Conservation (phyloP, 2,888 invertebrate species). For the Amiota minor region DNA sequence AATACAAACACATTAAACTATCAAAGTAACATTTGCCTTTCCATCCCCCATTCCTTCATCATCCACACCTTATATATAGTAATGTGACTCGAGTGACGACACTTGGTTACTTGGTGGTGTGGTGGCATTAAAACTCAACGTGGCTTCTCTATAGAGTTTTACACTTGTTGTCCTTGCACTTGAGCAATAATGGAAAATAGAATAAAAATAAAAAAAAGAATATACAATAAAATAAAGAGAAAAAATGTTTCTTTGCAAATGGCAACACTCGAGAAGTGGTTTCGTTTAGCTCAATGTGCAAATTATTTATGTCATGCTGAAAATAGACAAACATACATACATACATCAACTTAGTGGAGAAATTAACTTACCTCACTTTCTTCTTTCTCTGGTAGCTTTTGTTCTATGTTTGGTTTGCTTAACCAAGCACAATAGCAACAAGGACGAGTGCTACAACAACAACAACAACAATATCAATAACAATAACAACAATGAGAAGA, state of each 20-base stretch:
- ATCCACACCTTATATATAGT: too few relatives aligned
- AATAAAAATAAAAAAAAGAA: background rate
- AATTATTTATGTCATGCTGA: slow-evolving; percentile 61
- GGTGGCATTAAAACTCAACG: slow-evolving; percentile 6
- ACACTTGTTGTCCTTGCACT: slow-evolving; percentile 56
- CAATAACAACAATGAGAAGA: slow-evolving; percentile 35
- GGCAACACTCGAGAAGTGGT: slow-evolving; percentile 15
- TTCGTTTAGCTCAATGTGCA: slow-evolving; percentile 45
- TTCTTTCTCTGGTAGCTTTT: background rate
- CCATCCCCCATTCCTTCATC: background rate
- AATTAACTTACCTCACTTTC: too few relatives aligned
- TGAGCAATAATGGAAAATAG: slow-evolving; percentile 48
- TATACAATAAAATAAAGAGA: background rate
- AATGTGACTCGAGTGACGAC: background rate
- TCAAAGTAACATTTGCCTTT: slow-evolving; percentile 16
- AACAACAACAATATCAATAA: slow-evolving; percentile 46
- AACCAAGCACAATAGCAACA: slow-evolving; percentile 26
- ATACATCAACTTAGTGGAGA: background rate
- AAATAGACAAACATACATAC: background rate
- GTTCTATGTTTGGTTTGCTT: background rate
- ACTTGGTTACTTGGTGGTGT: background rate
- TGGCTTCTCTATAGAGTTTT: slow-evolving; percentile 13
- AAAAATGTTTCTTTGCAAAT: slow-evolving; percentile 17
- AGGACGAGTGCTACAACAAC: slow-evolving; percentile 40
- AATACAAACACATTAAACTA: slow-evolving; percentile 38